Percentiles rank a stretch among this genome's conserved stretches.
Conservation (phyloP, 2,797 vertebrate genomes). For the Acanthurus lineatus region DNA sequence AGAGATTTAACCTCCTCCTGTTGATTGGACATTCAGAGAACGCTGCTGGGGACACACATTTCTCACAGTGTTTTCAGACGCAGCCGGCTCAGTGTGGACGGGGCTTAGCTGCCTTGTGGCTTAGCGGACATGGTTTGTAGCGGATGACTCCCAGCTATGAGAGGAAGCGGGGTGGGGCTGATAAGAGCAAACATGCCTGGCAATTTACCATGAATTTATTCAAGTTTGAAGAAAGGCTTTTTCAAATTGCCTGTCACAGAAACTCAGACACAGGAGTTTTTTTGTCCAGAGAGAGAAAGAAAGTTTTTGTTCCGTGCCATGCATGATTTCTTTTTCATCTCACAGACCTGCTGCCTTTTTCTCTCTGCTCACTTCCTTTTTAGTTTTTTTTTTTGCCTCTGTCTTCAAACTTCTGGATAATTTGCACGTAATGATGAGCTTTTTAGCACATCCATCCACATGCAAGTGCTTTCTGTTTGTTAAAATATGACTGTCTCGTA, state of each 20-base stretch:
- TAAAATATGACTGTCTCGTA: slow-evolving; percentile 68
- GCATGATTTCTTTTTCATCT: slow-evolving; percentile 40
- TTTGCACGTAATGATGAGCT: slow-evolving; percentile 52
- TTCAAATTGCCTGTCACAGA: neutral
- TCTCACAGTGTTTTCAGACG: slow-evolving; percentile 10
- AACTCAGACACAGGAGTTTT: neutral
- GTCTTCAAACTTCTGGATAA: slow-evolving; percentile 52
- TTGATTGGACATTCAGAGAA: slow-evolving; percentile 2
- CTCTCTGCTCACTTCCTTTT: slow-evolving; percentile 22
- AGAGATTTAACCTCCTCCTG: neutral
- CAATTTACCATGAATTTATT: slow-evolving; percentile 20
- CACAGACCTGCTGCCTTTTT: slow-evolving; percentile 16
- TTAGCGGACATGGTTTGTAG: slow-evolving; percentile 35
- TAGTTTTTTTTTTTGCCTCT: slow-evolving; percentile 17
- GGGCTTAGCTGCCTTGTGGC: slow-evolving; percentile 19
- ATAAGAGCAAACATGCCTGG: slow-evolving; percentile 21
- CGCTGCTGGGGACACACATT: neutral
- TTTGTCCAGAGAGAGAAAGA: slow-evolving; percentile 11
- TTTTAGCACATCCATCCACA: slow-evolving; percentile 55
- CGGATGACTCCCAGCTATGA: slow-evolving; percentile 27
- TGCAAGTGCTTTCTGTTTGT: slow-evolving; percentile 68
- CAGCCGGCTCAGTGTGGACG: slow-evolving; percentile 5
- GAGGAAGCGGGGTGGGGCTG: slow-evolving; percentile 20
- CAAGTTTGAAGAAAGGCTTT: neutral
- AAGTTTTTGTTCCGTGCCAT: slow-evolving; percentile 24